Conservation (phyloP, 2,113 vertebrate species). For the Neomonachus schauinslandi region DNA sequence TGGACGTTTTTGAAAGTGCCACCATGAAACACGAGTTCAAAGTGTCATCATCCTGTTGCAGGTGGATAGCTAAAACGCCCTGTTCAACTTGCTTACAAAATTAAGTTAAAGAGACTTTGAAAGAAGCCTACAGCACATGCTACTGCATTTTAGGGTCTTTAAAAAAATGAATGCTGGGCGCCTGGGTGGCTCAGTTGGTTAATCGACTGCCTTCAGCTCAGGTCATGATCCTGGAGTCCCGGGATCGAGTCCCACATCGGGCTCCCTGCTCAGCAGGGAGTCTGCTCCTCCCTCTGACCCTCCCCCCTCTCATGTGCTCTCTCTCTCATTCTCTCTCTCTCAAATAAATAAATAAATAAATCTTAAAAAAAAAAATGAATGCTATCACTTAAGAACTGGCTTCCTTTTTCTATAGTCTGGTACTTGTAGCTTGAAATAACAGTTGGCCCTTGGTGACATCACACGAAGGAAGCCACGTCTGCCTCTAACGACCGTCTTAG, state of each 20-base stretch:
- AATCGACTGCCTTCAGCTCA: too few relatives aligned
- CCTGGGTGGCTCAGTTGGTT: too few relatives aligned
- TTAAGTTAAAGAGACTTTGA: background rate
- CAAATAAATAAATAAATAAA: too few relatives aligned
- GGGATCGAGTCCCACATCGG: too few relatives aligned
- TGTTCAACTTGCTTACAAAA: background rate
- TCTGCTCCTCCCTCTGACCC: too few relatives aligned
- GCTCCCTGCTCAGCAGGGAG: too few relatives aligned
- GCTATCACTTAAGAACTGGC: conserved; percentile 71
- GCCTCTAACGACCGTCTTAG: conserved; percentile 63
- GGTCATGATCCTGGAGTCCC: too few relatives aligned
- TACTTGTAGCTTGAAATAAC: conserved; percentile 78
- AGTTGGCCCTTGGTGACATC: conserved; percentile 72
- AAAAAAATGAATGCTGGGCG: conserved; percentile 62
- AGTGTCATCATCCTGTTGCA: background rate
- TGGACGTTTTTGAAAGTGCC: background rate
- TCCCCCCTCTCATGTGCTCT: too few relatives aligned
- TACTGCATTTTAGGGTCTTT: background rate
- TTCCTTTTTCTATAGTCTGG: conserved; percentile 59
- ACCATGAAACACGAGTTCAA: background rate
- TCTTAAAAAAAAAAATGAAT: conserved; percentile 55
- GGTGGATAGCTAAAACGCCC: background rate
- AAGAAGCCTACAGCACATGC: background rate
- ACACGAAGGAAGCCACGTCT: conserved; percentile 73
- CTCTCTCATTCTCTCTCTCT: too few relatives aligned